Evolutionary conservation across 2,888 invertebrate species (phyloP).

Genomic region (Nomada hirtipes): DNA sequence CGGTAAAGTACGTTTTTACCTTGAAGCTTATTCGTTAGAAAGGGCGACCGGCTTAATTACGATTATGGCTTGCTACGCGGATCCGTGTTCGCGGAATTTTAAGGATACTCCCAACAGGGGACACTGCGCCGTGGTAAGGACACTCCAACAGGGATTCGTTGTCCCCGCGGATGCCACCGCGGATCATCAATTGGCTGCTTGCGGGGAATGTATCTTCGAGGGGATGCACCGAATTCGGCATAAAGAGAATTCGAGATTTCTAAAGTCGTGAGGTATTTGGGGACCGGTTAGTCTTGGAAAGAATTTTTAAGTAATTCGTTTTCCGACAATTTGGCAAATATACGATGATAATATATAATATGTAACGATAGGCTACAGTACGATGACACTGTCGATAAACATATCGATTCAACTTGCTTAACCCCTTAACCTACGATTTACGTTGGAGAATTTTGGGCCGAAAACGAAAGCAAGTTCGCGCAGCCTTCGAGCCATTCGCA

Average conservation of each 20-base stretch:
- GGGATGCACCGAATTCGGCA: background rate
- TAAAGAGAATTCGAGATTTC: background rate
- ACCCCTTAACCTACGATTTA: too few relatives aligned
- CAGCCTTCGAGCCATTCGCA: too few relatives aligned
- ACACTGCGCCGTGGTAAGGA: constrained; percentile 21
- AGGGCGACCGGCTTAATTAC: constrained; percentile 59
- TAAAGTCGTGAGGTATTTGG: background rate
- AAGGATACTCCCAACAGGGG: constrained; percentile 45
- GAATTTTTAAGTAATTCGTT: too few relatives aligned
- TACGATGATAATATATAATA: too few relatives aligned
- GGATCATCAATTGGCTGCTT: constrained; percentile 29
- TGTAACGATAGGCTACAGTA: too few relatives aligned
- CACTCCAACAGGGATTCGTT: constrained; percentile 22
- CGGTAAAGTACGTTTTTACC: constrained; percentile 61
- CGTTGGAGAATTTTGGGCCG: too few relatives aligned
- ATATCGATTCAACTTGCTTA: too few relatives aligned
- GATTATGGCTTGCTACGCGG: constrained; percentile 50
- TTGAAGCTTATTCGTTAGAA: constrained; percentile 60
- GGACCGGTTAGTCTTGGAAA: too few relatives aligned
- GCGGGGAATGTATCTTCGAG: background rate
- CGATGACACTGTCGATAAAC: too few relatives aligned
- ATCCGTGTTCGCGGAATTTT: constrained; percentile 42
- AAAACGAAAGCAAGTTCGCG: too few relatives aligned
- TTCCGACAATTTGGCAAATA: too few relatives aligned
- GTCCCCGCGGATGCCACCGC: constrained; percentile 11